Conservation (phyloP, 1,140 invertebrate genomes). For the Zaprionus nigranus region DNA sequence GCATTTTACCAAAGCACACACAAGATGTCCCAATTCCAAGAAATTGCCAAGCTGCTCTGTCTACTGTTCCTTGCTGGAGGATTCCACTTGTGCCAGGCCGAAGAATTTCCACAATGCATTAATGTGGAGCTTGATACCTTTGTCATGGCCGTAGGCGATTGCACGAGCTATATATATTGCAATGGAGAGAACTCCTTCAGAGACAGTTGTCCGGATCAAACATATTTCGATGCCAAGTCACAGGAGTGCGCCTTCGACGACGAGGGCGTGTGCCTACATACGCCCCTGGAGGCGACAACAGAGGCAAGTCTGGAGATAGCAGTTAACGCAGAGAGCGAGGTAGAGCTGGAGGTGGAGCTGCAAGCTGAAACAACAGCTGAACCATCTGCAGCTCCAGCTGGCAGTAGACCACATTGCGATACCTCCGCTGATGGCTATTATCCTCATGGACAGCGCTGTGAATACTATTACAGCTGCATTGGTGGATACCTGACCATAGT, state of each 20-base stretch:
- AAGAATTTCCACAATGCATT: slow-evolving; percentile 57
- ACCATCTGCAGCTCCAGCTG: not conserved
- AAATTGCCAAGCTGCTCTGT: slow-evolving; percentile 11
- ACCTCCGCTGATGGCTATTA: slow-evolving; percentile 40
- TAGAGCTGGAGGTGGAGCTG: not conserved
- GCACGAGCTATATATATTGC: slow-evolving; percentile 71
- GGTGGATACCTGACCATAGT: slow-evolving; percentile 70
- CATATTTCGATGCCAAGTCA: slow-evolving; percentile 65
- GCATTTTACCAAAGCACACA: not conserved
- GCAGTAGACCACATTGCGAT: slow-evolving; percentile 52
- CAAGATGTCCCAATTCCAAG: slow-evolving; percentile 39
- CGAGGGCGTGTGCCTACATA: slow-evolving; percentile 48
- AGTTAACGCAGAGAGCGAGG: not conserved
- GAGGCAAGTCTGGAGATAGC: not conserved
- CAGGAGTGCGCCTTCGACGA: slow-evolving; percentile 74
- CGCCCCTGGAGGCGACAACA: not conserved
- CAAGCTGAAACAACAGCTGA: slow-evolving; percentile 2
- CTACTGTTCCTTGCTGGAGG: slow-evolving; percentile 37
- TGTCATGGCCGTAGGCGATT: slow-evolving; percentile 61
- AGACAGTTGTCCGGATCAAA: slow-evolving; percentile 66
- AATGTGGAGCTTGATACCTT: slow-evolving; percentile 56
- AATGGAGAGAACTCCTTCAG: slow-evolving; percentile 66
- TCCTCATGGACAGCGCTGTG: slow-evolving; percentile 67
- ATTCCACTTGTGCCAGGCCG: not conserved
- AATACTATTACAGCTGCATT: slow-evolving; percentile 73